Percentiles rank a stretch among this genome's conserved stretches.
These are phyloP conservation scores for Tragulus kanchil DNA, from an alignment of 2,113 vertebrate genomes.

Conservation along the genomic window DNA sequence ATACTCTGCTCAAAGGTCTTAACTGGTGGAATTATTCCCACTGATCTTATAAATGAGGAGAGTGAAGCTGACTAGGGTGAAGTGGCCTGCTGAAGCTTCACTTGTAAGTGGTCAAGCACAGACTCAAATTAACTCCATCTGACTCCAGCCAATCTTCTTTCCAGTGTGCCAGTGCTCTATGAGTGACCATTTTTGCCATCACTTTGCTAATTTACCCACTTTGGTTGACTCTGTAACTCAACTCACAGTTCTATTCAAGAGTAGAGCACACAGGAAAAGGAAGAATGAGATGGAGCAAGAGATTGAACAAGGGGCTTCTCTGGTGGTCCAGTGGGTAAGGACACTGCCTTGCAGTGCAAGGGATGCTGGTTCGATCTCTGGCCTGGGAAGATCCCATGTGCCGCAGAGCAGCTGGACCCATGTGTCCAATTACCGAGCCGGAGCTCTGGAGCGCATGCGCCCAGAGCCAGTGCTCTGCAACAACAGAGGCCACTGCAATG, in stretches of 20 bases:
- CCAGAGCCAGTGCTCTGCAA: too few relatives aligned
- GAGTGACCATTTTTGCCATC: neutral
- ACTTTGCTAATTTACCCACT: neutral
- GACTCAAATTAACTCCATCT: constrained; percentile 38
- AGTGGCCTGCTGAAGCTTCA: constrained; percentile 41
- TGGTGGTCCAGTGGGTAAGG: too few relatives aligned
- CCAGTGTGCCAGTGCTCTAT: neutral
- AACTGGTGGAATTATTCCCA: constrained; percentile 31
- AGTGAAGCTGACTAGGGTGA: neutral
- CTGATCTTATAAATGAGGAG: constrained; percentile 48
- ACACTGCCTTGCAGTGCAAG: too few relatives aligned
- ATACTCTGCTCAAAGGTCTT: constrained; percentile 23
- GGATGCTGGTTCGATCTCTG: too few relatives aligned
- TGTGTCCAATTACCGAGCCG: too few relatives aligned
- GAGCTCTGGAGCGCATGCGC: too few relatives aligned
- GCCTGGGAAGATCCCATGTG: too few relatives aligned
- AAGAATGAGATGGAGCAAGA: constrained; percentile 17
- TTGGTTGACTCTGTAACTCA: neutral
- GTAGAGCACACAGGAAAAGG: neutral
- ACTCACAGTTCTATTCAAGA: neutral
- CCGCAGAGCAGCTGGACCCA: too few relatives aligned
- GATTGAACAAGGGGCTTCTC: too few relatives aligned
- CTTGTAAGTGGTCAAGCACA: constrained; percentile 1
- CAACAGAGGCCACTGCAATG: too few relatives aligned
- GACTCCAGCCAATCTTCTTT: neutral